These are phyloP conservation scores for Panonychus citri DNA, from an alignment of 1,140 invertebrate genomes.

Conservation along the genomic window DNA sequence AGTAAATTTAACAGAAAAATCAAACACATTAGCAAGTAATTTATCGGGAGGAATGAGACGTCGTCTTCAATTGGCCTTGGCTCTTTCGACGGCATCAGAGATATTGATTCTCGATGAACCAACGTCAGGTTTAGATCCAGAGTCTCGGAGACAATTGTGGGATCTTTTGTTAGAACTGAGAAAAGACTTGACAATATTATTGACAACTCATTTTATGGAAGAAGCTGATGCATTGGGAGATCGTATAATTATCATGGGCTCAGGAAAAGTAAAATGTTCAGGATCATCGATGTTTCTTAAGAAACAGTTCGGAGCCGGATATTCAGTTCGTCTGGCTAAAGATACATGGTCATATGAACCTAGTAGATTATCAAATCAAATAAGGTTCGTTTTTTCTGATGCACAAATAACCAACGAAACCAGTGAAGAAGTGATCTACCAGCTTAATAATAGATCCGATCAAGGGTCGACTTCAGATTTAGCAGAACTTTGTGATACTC, in stretches of 20 bases:
- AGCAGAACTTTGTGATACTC: constrained; percentile 29
- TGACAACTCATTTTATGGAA: constrained; percentile 96
- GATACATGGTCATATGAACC: background rate
- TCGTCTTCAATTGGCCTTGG: constrained; percentile 61
- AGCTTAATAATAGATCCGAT: background rate
- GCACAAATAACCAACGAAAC: background rate
- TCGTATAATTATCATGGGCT: constrained; percentile 31
- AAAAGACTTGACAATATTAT: constrained; percentile 43
- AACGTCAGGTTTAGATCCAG: constrained; percentile 30
- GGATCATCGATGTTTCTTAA: constrained; percentile 32
- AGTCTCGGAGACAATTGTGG: constrained; percentile 34
- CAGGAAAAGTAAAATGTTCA: constrained; percentile 28
- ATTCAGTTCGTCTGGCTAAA: constrained; percentile 15
- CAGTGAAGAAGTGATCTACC: background rate
- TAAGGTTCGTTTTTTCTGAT: background rate
- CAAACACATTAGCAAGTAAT: constrained; percentile 39
- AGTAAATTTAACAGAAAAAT: constrained; percentile 33
- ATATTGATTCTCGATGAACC: constrained; percentile 14
- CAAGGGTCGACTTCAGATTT: background rate
- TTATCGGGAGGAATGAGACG: constrained; percentile 65
- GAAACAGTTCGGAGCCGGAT: constrained; percentile 22
- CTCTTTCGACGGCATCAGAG: constrained; percentile 37
- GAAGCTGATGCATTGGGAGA: constrained; percentile 54
- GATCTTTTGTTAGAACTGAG: constrained; percentile 23
- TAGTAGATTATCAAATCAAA: background rate